Percentiles rank a stretch among this genome's conserved stretches.
Evolutionary conservation across 2,797 vertebrate genomes (phyloP).

Genomic region (Anomalospiza imberbis): DNA sequence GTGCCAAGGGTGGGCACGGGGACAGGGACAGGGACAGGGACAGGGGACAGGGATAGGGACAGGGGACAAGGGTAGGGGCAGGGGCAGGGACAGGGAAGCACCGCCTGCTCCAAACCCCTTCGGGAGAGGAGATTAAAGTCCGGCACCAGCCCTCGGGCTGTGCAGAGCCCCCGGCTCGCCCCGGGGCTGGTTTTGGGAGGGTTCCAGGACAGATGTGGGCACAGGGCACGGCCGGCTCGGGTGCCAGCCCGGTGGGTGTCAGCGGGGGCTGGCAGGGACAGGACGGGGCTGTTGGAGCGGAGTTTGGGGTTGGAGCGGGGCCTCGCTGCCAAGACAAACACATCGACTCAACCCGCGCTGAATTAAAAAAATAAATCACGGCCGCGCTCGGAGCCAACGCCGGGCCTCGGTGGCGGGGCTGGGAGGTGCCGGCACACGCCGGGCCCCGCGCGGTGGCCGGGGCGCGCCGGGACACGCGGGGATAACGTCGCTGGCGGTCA

Average conservation of each 20-base stretch:
- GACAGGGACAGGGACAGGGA: too few species aligned
- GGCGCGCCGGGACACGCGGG: neutral
- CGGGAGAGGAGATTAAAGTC: neutral
- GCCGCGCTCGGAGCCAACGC: neutral
- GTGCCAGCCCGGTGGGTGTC: neutral
- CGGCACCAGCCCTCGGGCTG: neutral
- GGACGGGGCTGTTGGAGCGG: neutral
- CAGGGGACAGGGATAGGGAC: neutral
- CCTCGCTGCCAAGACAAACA: slow-evolving; percentile 19
- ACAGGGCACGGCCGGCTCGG: neutral
- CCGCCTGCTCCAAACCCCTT: neutral
- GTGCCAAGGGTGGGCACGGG: neutral
- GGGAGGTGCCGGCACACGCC: neutral
- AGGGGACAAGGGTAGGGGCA: too few species aligned
- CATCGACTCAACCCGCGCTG: neutral
- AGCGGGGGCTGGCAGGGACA: neutral
- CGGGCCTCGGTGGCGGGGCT: neutral
- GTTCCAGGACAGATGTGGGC: rapidly evolving
- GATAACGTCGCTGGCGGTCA: rapidly evolving
- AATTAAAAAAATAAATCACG: slow-evolving; percentile 38
- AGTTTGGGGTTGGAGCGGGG: neutral
- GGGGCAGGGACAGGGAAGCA: neutral
- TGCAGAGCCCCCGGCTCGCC: neutral
- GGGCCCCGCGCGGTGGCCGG: neutral
- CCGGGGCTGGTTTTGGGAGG: neutral